Evolutionary conservation across 2,113 vertebrate genomes (phyloP), one percentile per base, ranked within the genome.

Genomic region (Lagopus leucura): DNA sequence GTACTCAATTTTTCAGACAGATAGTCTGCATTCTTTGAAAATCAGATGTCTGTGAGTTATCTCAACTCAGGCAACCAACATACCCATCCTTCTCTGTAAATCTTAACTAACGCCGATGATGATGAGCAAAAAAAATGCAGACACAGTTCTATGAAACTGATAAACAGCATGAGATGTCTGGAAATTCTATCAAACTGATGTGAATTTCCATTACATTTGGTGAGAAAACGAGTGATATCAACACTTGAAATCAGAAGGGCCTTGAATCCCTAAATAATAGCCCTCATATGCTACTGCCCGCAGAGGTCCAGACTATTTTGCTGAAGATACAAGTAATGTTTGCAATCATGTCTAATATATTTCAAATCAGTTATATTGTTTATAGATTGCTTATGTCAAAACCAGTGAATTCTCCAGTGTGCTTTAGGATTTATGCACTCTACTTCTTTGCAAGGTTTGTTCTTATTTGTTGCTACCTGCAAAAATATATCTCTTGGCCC

Each of bases 401-500:
- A 91, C 18, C 32, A 21, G 65, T 89, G 93, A 95, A 91, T 95
- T 97, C 97, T 97, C 97, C 5, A 0, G 90, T 93, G 96, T 96
- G 90, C 50, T 17, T 80, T 73, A 93, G 95, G 97, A 98, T 98
- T 98, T 98, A 98, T 96, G 92, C 70, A 87, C 95, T 94, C 90
- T 86, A 89, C 86, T 61, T 96, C 96, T 97, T 96, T 90, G 93
- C 90, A 74, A 94, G 90, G 89, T 94, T 96, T 95, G 92, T 95
- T 97, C 97, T 98, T 98, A 97, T 97, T 98, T 97, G 95, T 97
- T 78, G 64, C 96, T 97, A 97, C 95, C 95, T 97, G 94, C 84
- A 97, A 97, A 97, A 98, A 97, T 98, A 95, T 96, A 97, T 97
- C 95, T 97, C 97, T 96, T 96, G 93, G 97, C 89, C 97, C 80